These are phyloP conservation scores for Deilephila elpenor DNA, from an alignment of 2,888 invertebrate genomes.

Conservation along the genomic window DNA sequence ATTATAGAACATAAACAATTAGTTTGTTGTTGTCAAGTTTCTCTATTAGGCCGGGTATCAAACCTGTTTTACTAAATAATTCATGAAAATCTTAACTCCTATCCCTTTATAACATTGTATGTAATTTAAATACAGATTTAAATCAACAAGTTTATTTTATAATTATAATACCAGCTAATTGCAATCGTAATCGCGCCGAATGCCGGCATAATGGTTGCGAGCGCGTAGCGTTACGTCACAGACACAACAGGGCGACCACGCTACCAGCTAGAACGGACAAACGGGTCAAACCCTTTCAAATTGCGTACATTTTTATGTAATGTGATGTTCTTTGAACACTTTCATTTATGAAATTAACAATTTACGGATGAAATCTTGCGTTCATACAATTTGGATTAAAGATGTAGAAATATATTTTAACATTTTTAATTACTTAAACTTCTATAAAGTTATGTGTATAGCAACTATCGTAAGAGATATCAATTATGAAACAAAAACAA, in stretches of 20 bases:
- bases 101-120: not conserved
- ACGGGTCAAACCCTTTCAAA: constrained; percentile 21
- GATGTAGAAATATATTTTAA: too few relatives aligned
- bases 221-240: constrained; percentile 53
- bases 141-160: constrained; percentile 5
- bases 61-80: too few relatives aligned
- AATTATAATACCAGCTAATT: constrained; percentile 30
- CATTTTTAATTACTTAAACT: too few relatives aligned
- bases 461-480: too few relatives aligned
- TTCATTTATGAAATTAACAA: not conserved
- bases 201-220: constrained; percentile 55
- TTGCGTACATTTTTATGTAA: not conserved
- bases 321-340: not conserved
- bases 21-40: too few relatives aligned
- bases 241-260: constrained; percentile 48
- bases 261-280: constrained; percentile 47
- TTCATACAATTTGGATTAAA: not conserved
- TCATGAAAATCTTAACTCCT: too few relatives aligned
- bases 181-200: constrained; percentile 50
- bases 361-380: not conserved
- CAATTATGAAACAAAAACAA: too few relatives aligned
- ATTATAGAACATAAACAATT: too few relatives aligned
- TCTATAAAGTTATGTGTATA: too few relatives aligned
- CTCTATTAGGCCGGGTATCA: too few relatives aligned
- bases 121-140: not conserved